A percentile compares a stretch with the other conserved stretches of the same genome.
Evolutionary conservation across 2,797 vertebrate species (phyloP).

Genomic region (Chloroceryle inda): DNA sequence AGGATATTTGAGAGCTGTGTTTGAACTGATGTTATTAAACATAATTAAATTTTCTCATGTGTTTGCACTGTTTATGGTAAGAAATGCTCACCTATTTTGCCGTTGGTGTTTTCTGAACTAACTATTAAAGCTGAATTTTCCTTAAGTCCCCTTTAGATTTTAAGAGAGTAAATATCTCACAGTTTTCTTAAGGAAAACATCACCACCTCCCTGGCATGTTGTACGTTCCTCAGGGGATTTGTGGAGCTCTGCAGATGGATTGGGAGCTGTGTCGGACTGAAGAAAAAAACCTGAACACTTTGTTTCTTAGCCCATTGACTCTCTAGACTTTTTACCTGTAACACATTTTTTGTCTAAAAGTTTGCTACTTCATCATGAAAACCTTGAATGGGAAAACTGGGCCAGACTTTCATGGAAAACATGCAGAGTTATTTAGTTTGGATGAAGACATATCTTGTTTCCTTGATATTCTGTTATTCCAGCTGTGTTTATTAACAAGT

Average conservation of each 20-base stretch:
- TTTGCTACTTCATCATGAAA: not conserved
- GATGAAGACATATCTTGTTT: not conserved
- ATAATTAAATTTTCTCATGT: not conserved
- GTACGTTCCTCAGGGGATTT: not conserved
- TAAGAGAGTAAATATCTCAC: not conserved
- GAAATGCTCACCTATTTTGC: not conserved
- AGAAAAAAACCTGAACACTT: not conserved
- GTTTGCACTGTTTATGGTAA: not conserved
- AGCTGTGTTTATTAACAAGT: not conserved
- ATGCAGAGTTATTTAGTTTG: rapidly evolving
- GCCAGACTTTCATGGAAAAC: not conserved
- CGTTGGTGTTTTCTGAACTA: not conserved
- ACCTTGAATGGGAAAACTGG: not conserved
- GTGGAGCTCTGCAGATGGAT: not conserved
- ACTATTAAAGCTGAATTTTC: not conserved
- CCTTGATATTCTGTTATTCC: not conserved
- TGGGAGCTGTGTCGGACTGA: not conserved
- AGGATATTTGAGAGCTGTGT: not conserved
- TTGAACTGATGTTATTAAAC: not conserved
- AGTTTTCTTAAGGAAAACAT: not conserved
- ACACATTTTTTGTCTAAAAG: not conserved
- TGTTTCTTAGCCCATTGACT: not conserved
- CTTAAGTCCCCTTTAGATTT: not conserved
- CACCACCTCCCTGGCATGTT: rapidly evolving
- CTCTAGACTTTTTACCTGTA: not conserved